Evolutionary conservation across 23 tunicate genomes (phyloP).

Genomic region (Styela plicata): DNA sequence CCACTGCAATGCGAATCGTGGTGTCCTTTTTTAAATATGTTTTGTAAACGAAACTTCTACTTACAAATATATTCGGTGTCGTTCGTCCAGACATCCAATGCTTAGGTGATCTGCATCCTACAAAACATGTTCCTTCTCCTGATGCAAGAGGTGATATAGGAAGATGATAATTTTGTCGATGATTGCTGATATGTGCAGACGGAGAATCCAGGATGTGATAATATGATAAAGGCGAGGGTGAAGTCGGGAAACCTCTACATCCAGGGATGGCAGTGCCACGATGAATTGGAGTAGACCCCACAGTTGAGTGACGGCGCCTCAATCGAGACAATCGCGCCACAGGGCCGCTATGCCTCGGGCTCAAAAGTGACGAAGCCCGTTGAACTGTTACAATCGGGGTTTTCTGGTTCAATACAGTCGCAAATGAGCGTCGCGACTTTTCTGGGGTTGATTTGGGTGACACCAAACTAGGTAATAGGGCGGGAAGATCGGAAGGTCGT

Average conservation of each 20-base stretch:
- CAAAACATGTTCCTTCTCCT: not conserved
- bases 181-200: not conserved
- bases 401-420: not conserved
- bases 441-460: not conserved
- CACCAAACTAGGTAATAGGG: not conserved
- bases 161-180: conserved; percentile 5
- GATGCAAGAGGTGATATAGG: conserved; percentile 31
- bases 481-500: conserved; percentile 25
- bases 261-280: conserved; percentile 22
- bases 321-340: conserved; percentile 26
- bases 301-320: conserved; percentile 26
- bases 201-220: conserved; percentile 11
- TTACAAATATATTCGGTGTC: conserved; percentile 18
- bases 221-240: not conserved
- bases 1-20: too few relatives aligned
- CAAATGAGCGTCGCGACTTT: not conserved
- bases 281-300: conserved; percentile 2
- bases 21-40: too few relatives aligned
- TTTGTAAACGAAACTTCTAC: too few relatives aligned
- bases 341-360: conserved; percentile 22
- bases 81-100: conserved; percentile 23
- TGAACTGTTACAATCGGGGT: not conserved
- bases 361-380: conserved; percentile 27
- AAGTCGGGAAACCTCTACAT: conserved; percentile 1
- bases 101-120: conserved; percentile 10